A percentile compares a stretch with the other conserved stretches of the same genome.
phyloP scores from a whole-genome alignment of 2,113 vertebrate genomes.

The Rhabdomys dilectus region DNA sequence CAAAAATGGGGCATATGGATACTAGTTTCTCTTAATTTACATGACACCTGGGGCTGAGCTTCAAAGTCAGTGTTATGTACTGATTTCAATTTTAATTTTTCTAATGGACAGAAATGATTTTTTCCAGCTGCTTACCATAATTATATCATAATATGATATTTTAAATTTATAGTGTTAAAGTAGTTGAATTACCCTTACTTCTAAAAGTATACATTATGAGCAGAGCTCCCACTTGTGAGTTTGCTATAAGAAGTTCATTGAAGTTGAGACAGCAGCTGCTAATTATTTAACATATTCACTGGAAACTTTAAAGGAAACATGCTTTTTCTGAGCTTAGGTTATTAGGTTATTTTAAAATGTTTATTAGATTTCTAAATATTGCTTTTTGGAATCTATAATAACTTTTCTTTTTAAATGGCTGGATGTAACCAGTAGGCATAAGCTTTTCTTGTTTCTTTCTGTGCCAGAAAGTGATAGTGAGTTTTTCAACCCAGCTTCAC shows the following conservation, averaged over 20 bases:
- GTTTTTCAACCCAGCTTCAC: not conserved
- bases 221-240: not conserved
- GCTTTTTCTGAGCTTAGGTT: not conserved
- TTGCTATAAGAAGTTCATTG: too few relatives aligned
- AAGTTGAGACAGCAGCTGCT: not conserved
- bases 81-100: not conserved
- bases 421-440: not conserved
- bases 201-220: not conserved
- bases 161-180: not conserved
- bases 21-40: not conserved
- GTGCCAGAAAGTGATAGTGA: not conserved
- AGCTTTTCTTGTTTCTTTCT: not conserved
- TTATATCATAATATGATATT: not conserved
- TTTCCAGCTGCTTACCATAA: not conserved
- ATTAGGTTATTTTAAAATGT: not conserved
- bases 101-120: not conserved
- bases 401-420: not conserved
- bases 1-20: not conserved
- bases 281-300: not conserved
- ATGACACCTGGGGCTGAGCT: not conserved
- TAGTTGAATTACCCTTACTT: not conserved
- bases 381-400: not conserved
- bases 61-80: not conserved
- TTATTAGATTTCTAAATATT: not conserved
- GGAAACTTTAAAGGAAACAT: not conserved